phyloP scores from a whole-genome alignment of 2,888 invertebrate genomes.

The Subacronicta megacephala region DNA sequence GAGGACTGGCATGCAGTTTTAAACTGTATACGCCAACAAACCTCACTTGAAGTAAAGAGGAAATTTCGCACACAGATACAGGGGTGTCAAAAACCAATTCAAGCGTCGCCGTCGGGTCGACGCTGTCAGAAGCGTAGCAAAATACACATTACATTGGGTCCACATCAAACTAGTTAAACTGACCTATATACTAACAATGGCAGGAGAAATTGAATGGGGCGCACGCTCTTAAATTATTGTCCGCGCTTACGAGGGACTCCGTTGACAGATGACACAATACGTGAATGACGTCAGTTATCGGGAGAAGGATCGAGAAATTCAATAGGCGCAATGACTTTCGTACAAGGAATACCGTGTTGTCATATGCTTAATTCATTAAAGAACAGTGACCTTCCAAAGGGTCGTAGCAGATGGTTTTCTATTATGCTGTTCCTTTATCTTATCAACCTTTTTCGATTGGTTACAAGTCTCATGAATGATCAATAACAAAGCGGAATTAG shows the following conservation, averaged over 20 bases:
- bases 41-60: neutral
- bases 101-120: constrained; percentile 19
- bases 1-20: no score
- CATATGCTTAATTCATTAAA: neutral
- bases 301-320: constrained; percentile 62
- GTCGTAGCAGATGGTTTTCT: no score
- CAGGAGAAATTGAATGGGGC: constrained; percentile 65
- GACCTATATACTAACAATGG: constrained; percentile 66
- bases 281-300: constrained; percentile 67
- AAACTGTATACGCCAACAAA: no score
- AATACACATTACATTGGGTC: constrained; percentile 54
- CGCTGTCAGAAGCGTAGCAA: constrained; percentile 42
- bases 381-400: no score
- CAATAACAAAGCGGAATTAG: no score
- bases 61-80: constrained; percentile 18
- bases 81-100: constrained; percentile 38
- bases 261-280: constrained; percentile 66
- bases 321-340: constrained; percentile 66
- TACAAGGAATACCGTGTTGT: constrained; percentile 38
- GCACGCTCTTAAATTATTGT: constrained; percentile 72
- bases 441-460: neutral
- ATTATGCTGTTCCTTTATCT: neutral
- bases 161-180: constrained; percentile 60
- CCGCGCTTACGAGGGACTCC: constrained; percentile 54
- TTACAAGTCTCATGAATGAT: no score